Evolutionary conservation across 2,113 vertebrate species (phyloP).

Genomic region (Anas platyrhynchos): DNA sequence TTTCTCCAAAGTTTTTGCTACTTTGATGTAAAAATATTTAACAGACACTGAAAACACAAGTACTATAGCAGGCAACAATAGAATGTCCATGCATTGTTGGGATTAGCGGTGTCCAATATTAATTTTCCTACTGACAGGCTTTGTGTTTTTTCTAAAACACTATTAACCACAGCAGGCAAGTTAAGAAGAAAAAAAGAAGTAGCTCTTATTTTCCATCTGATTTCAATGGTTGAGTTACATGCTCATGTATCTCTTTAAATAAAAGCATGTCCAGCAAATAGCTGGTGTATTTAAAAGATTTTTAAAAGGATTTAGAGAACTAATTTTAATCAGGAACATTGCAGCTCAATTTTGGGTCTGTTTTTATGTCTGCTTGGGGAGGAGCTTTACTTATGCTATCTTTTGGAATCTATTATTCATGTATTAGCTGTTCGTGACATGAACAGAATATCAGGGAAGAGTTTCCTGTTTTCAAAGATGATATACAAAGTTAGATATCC

Average conservation of each 20-base stretch:
- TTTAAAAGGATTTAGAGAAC: conserved; percentile 31
- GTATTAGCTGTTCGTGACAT: background rate
- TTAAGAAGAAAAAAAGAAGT: background rate
- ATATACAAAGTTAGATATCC: background rate
- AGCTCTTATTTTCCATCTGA: background rate
- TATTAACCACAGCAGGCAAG: background rate
- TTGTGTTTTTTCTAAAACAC: background rate
- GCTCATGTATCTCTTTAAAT: background rate
- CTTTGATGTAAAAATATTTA: background rate
- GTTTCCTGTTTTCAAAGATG: background rate
- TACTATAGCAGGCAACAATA: background rate
- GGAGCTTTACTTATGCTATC: background rate
- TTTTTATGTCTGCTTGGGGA: background rate
- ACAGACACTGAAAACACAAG: background rate
- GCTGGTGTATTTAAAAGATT: background rate
- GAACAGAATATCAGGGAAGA: background rate
- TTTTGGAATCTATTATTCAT: conserved; percentile 19
- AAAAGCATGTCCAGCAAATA: conserved; percentile 6
- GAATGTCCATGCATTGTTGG: background rate
- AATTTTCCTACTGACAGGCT: background rate
- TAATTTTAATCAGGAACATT: conserved; percentile 12
- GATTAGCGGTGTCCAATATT: background rate
- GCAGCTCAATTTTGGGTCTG: background rate
- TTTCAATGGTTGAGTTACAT: background rate
- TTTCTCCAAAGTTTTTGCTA: background rate